phyloP scores from a whole-genome alignment of 2,113 vertebrate genomes.

The Oenanthe oenanthe region DNA sequence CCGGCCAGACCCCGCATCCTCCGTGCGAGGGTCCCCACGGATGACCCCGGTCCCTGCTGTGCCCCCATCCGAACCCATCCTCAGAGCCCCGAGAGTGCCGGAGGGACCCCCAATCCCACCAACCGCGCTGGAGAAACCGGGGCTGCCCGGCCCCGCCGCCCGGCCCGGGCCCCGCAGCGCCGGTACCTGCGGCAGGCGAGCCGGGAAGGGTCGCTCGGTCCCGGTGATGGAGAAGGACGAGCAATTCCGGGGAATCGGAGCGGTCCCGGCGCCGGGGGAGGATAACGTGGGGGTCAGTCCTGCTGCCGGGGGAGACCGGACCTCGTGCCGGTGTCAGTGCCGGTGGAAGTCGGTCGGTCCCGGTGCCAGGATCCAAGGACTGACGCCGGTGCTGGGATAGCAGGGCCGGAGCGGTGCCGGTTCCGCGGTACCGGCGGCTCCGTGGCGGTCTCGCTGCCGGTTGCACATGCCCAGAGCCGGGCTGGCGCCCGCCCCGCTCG shows the following conservation, averaged over 20 bases:
- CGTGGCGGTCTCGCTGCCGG: not conserved
- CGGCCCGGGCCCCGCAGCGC: not conserved
- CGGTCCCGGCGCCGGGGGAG: not conserved
- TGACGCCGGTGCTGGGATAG: not conserved
- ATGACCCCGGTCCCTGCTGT: not conserved
- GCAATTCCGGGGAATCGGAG: not conserved
- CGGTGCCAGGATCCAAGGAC: not conserved
- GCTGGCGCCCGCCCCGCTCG: not conserved
- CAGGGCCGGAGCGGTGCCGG: no score
- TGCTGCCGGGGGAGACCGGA: no score
- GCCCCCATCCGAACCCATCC: not conserved
- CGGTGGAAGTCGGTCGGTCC: no score
- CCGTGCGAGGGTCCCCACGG: not conserved
- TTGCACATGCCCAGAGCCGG: not conserved
- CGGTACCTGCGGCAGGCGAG: slow-evolving; percentile 12
- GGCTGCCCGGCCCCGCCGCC: not conserved
- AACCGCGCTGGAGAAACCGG: not conserved
- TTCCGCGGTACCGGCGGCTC: not conserved
- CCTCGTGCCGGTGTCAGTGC: not conserved
- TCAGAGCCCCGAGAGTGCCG: not conserved
- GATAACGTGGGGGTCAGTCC: not conserved
- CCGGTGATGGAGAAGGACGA: not conserved
- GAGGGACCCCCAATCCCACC: not conserved
- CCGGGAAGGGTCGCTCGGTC: not conserved
- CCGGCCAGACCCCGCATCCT: not conserved